Conservation (phyloP, 2,113 vertebrate species). For the Callaeas wilsoni region DNA sequence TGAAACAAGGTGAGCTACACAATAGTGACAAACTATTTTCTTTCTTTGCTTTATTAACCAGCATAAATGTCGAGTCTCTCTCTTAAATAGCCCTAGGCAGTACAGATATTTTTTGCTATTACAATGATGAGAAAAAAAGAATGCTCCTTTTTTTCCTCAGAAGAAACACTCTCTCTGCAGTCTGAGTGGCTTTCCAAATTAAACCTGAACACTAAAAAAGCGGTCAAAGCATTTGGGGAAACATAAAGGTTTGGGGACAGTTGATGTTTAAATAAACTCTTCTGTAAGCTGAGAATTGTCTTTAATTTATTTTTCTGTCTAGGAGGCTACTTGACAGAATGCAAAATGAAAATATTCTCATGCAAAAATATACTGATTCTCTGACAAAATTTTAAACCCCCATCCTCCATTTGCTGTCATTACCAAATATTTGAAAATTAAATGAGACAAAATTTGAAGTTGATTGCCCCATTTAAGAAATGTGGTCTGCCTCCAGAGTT, state of each 20-base stretch:
- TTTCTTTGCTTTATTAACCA: slow-evolving; percentile 43
- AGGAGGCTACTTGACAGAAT: background rate
- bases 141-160: background rate
- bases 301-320: background rate
- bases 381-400: background rate
- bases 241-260: background rate
- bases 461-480: background rate
- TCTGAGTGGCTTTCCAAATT: background rate
- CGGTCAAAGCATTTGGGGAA: background rate
- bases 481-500: background rate
- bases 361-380: background rate
- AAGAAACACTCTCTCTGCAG: background rate
- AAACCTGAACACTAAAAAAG: background rate
- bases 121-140: background rate
- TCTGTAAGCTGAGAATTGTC: background rate
- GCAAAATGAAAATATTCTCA: background rate
- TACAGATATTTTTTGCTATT: background rate
- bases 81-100: background rate
- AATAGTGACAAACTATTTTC: slow-evolving; percentile 11
- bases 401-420: background rate
- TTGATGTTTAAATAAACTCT: background rate
- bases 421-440: background rate
- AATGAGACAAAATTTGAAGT: background rate
- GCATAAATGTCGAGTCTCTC: background rate
- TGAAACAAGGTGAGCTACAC: background rate